Base-by-base conservation (phyloP, 2,797 vertebrate species). In the Columba guinea region DNA sequence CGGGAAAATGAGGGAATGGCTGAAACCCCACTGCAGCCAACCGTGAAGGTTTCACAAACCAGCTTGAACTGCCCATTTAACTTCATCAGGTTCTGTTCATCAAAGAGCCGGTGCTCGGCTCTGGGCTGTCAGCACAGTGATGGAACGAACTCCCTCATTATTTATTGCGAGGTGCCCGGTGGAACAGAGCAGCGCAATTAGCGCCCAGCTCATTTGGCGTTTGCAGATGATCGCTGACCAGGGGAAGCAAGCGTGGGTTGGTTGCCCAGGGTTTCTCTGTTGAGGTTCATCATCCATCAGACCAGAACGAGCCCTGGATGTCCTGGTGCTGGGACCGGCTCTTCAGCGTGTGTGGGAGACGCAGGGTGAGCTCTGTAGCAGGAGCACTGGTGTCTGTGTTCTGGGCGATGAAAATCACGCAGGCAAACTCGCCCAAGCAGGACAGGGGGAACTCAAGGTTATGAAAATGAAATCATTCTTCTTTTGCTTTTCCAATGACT, bases 391-490 rank as follows among this genome's bases (percentile, higher is more conserved):
- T 77, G 51, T 37, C 86, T n/a, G 23, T 2, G 0, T n/a, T 80
- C 85, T n/a, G 67, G 65, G 88, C 87, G 48, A 63, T 84, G 76
- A 51, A 82, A 95, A 74, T 21, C 39, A 60, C 12, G 30, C 14
- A 77, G 79, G 59, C 68, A 53, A 3, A 30, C 73, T 65, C 39
- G 2, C 67, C 87, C 83, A 82, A 24, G 93, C 94, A 95, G 89
- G 85, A 70, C 94, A 96, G 56, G 84, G 89, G 62, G 60, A 95
- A 12, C 90, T 95, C 95, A 96, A 94, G 89, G 93, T 96, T 97
- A 94, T 78, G 71, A 95, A 97, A 95, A 95, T 87, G 68, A 96
- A 96, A 97, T 97, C 58, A 91, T 96, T 97, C 95, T 96, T 93
- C 89, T 95, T 13, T 91, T 93, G 87, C 95, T 95, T 92, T 93